Evolutionary conservation across 2,888 invertebrate genomes (phyloP).

Genomic region (Apotomis turbidana): DNA sequence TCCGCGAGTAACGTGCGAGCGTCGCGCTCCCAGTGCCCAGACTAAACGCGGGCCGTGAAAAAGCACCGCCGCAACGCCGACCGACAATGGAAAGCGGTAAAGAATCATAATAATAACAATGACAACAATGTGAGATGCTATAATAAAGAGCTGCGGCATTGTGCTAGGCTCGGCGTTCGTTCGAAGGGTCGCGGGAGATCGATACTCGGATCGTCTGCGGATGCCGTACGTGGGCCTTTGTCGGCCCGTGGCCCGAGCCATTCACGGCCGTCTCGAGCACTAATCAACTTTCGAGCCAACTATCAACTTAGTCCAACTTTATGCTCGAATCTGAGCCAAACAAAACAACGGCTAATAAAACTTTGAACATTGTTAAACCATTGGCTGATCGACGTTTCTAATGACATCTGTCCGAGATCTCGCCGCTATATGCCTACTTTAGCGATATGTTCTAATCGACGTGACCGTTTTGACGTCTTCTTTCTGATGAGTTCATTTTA

Average conservation of each 20-base stretch:
- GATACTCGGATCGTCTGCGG: slow-evolving; percentile 81
- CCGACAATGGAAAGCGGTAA: slow-evolving; percentile 84
- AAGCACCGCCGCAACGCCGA: slow-evolving; percentile 83
- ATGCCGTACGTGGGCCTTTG: slow-evolving; percentile 77
- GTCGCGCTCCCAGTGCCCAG: slow-evolving; percentile 82
- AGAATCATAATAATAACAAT: slow-evolving; percentile 85
- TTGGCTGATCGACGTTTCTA: too few relatives aligned
- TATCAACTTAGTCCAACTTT: slow-evolving; percentile 37
- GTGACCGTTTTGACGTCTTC: too few relatives aligned
- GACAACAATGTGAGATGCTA: slow-evolving; percentile 85
- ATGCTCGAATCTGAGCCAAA: slow-evolving; percentile 7
- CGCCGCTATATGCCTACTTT: too few relatives aligned
- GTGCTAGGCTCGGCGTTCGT: slow-evolving; percentile 80
- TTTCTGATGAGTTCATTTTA: too few relatives aligned
- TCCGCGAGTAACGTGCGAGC: slow-evolving; percentile 82
- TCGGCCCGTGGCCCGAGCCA: slow-evolving; percentile 62
- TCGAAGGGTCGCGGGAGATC: slow-evolving; percentile 82
- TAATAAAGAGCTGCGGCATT: slow-evolving; percentile 83
- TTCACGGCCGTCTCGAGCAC: slow-evolving; percentile 63
- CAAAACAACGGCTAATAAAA: slow-evolving; percentile 24
- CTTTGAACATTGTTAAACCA: slow-evolving; percentile 39
- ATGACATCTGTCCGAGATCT: too few relatives aligned
- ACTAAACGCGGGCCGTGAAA: slow-evolving; percentile 83
- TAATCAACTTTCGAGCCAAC: slow-evolving; percentile 67
- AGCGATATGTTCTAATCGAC: too few relatives aligned